Percentiles rank a stretch among this genome's conserved stretches.
Evolutionary conservation across 1,140 invertebrate species (phyloP).

Genomic region (Pemphigus obesinymphae): DNA sequence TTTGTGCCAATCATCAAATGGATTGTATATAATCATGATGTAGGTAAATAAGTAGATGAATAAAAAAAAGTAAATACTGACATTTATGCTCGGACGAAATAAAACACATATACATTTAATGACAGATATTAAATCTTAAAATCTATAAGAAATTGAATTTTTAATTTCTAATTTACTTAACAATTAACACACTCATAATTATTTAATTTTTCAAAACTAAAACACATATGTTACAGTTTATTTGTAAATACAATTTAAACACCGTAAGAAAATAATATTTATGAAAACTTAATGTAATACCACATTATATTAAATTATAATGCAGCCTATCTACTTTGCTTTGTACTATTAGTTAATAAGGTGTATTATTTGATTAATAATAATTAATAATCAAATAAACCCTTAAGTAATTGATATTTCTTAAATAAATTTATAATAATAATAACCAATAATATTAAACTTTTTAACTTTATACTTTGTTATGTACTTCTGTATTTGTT

Average conservation of each 20-base stretch:
- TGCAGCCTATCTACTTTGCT: neutral
- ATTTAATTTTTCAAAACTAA: neutral
- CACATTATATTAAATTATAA: neutral
- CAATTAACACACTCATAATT: neutral
- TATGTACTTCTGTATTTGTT: constrained; percentile 1
- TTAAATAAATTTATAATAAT: neutral
- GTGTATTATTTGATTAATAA: neutral
- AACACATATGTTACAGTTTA: neutral
- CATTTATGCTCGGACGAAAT: neutral
- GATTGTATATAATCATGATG: neutral
- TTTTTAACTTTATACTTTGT: neutral
- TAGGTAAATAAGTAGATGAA: neutral
- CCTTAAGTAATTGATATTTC: neutral
- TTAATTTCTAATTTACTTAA: neutral
- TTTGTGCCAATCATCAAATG: too few relatives aligned
- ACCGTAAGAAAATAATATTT: neutral
- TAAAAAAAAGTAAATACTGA: constrained; percentile 4
- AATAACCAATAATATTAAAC: neutral
- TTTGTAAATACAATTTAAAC: neutral
- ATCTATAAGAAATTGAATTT: neutral
- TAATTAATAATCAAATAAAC: neutral
- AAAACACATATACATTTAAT: neutral
- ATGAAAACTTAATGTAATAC: neutral
- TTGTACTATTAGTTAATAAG: constrained; percentile 22
- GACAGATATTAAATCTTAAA: neutral